Evolutionary conservation across 2,113 vertebrate genomes (phyloP).

Genomic region (Ameiurus melas): DNA sequence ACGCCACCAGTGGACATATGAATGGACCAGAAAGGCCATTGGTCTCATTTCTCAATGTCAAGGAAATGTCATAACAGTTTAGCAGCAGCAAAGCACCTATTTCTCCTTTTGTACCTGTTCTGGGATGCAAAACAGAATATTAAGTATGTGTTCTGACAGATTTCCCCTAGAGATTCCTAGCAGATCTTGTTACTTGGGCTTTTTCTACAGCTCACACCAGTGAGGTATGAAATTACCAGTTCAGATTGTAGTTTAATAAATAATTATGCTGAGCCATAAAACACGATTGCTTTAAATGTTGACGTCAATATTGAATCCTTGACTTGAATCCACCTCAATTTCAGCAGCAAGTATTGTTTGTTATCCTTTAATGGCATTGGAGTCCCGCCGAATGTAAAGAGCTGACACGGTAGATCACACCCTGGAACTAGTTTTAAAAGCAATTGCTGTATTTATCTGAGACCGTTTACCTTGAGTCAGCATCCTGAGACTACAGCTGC

Average conservation of each 20-base stretch:
- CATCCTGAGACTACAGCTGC: conserved; percentile 29
- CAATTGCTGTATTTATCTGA: conserved; percentile 51
- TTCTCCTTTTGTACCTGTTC: neutral
- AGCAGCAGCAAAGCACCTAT: conserved; percentile 8
- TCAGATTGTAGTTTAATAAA: conserved; percentile 35
- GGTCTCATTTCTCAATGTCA: conserved; percentile 11
- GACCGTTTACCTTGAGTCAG: conserved; percentile 54
- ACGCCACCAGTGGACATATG: neutral
- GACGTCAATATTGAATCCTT: conserved; percentile 25
- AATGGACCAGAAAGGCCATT: neutral
- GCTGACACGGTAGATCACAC: conserved; percentile 14
- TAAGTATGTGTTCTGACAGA: conserved; percentile 13
- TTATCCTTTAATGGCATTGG: neutral
- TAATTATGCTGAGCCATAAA: conserved; percentile 42
- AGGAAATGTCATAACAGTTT: neutral
- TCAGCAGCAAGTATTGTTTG: conserved; percentile 10
- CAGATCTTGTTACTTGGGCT: conserved; percentile 4
- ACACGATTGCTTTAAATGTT: conserved; percentile 14
- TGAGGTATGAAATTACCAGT: conserved; percentile 26
- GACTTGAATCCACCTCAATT: neutral
- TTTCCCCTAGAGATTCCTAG: conserved; percentile 15
- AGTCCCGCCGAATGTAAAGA: conserved; percentile 8
- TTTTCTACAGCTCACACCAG: neutral
- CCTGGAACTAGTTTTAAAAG: conserved; percentile 36
- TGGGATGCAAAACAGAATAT: conserved; percentile 22